Evolutionary conservation across 1,140 invertebrate genomes (phyloP), one percentile per base, ranked within the genome.

Genomic region (Drosophila kikkawai): DNA sequence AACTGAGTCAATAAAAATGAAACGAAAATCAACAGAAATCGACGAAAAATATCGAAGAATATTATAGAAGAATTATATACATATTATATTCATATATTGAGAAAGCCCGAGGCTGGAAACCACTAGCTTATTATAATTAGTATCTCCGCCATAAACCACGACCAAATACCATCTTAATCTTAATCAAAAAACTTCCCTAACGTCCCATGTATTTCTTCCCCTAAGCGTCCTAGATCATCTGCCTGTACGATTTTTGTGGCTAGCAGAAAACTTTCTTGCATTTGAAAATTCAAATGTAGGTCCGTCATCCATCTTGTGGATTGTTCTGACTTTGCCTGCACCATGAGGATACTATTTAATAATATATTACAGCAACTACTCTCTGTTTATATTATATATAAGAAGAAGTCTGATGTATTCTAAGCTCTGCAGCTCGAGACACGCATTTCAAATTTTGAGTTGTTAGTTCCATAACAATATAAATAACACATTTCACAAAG

Each of bases 1-100:
- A 79, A 66, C 82, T 80, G 69, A 78, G 37, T 75, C 42, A 57
- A 73, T 79, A 56, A 50, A 51, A 70, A 87, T 66, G 11, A 74
- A 75, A 74, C 57, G 11, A 47, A 74, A 53, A 73, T 69, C 51
- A 71, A 71, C 34, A 17, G 32, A 58, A 69, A 69, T 57, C 26
- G 59, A 74, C 48, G 55, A 32, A 76, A 63, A 15, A 73, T 63
- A 26, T 53, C 1, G 19, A 68, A 51, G 29, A 39, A 65, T 50
- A 39, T 39, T 57, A 44, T 42, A 12, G 15, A 32, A 12, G 11
- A 47, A 47, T 6, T 26, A 3, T 26, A 26, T 26, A 26, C 7
- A 29, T 29, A 29, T 29, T 19, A 7, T 7, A 47, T 8, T 47
- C 26, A n/a, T 17, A 29, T 37, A 41, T 6, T 37, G 8, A 9